Evolutionary conservation across 2,888 invertebrate genomes (phyloP), one percentile per base, ranked within the genome.

Genomic region (Lathronympha strigana): DNA sequence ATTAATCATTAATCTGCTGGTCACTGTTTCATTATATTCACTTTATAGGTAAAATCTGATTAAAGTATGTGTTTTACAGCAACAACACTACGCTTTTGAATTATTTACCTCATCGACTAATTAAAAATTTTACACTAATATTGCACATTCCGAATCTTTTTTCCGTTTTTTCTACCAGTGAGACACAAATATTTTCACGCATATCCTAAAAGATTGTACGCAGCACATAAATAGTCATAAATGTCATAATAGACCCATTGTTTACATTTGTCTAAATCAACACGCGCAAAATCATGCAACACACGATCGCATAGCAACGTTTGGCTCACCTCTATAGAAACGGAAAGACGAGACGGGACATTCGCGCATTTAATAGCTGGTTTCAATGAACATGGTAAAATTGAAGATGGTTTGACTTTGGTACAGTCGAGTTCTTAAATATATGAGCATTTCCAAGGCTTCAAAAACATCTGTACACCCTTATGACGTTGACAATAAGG

Each of bases 231-330:
- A 45, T 31, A 57, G 19, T 43, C 4, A 43, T 19, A 28, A 49
- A 8, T 43, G 19, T 43, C 4, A 43, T 19, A 28, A 49, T 4
- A 17, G 31, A 36, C 9, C 17, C 45, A 25, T 53, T 64, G 51
- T 64, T 58, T 53, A 60, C 43, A 40, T 50, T 64, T 58, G n/a
- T 47, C 13, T 9, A 51, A n/a, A 51, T 28, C 13, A 45, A 64
- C 23, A 45, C 45, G 36, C 5, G 45, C 51, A 36, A 33, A 64
- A 64, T 58, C 64, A 64, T 19, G 64, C 51, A 25, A 33, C 36
- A 45, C 31, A 25, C 64, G 64, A 64, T 64, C 53, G 51, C 64
- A 50, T 64, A 53, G 64, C 64, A 64, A 60, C 64, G 33, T 43
- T 19, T 4, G 36, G 19, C 33, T 58, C 58, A 28, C 45, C 58